Base-by-base conservation (phyloP, 2,113 vertebrate genomes). In the Alethe castanea region DNA sequence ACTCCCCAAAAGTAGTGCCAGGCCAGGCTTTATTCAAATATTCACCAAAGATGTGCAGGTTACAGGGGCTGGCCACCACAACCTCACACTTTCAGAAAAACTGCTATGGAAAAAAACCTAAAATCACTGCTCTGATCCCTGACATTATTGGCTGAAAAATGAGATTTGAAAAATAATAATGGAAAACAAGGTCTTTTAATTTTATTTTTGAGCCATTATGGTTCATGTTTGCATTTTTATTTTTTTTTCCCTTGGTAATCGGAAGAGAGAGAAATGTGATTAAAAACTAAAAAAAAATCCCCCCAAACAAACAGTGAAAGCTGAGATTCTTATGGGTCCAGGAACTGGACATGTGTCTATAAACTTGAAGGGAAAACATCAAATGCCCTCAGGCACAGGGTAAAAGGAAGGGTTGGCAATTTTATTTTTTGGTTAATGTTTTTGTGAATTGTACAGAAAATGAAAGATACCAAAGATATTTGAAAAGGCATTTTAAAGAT, bases 261-360 rank as follows among this genome's bases (percentile, higher is more conserved):
- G 91, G 57, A 96, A 92, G 87, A 91, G 54, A 91, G 50, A 94
- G 74, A 95, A 91, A 95, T 87, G 54, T 42, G 84, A 92, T 95
- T 86, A 86, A 93, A 95, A 93, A 23, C 22, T 16, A 38, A 86
- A 81, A 66, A 36, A 25, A 62, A 16, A 3, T 12, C 18, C 31
- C 10, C 38, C n/a, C 29, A 65, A 88, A 80, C 77, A 84, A 81
- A 73, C 54, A 72, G 47, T 56, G 93, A 93, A 96, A 96, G 38
- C 79, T 81, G 74, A 93, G 79, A 92, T 66, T 85, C 74, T 59
- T 42, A 38, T 9, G 59, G 20, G 54, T 31, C 74, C 42, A 80
- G 81, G 50, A 91, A 57, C 31, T 44, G 53, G 20, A 42, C 25
- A 14, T 42, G 31, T 67, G 36, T 67, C 31, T 52, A 35, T 1